phyloP scores from a whole-genome alignment of 2,797 vertebrate species.

The Acridotheres tristis region DNA sequence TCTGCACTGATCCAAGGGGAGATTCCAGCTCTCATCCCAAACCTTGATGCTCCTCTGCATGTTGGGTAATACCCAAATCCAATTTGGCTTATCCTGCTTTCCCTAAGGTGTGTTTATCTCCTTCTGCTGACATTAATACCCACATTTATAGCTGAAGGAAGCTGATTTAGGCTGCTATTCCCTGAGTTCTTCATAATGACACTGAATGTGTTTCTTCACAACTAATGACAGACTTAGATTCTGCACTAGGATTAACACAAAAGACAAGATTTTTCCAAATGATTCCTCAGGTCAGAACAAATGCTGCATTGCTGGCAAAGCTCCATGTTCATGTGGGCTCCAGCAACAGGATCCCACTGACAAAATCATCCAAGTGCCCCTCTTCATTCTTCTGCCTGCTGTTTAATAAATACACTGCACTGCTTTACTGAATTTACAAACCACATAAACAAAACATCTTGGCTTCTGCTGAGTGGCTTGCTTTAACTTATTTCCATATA shows the following conservation, averaged over 20 bases:
- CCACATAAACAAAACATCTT: not conserved
- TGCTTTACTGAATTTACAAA: not conserved
- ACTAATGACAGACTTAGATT: not conserved
- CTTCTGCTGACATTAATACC: not conserved
- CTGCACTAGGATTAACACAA: not conserved
- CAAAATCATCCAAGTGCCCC: not conserved
- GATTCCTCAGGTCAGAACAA: not conserved
- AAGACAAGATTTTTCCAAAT: not conserved
- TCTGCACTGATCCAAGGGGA: not conserved
- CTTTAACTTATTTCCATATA: not conserved
- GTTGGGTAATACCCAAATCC: not conserved
- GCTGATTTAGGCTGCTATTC: constrained; percentile 33
- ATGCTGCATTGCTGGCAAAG: not conserved
- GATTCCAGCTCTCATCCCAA: not conserved
- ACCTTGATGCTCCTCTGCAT: not conserved
- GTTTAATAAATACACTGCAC: not conserved
- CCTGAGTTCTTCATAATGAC: constrained; percentile 67
- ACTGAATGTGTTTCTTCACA: not conserved
- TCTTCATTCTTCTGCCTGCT: not conserved
- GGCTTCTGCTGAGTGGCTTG: not conserved
- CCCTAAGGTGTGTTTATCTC: not conserved
- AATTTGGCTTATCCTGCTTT: not conserved
- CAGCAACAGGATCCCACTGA: not conserved
- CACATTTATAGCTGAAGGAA: constrained; percentile 30
- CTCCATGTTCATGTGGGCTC: not conserved